Base-by-base conservation (phyloP, 2,113 vertebrate genomes). In the Paedocypris sp. region DNA sequence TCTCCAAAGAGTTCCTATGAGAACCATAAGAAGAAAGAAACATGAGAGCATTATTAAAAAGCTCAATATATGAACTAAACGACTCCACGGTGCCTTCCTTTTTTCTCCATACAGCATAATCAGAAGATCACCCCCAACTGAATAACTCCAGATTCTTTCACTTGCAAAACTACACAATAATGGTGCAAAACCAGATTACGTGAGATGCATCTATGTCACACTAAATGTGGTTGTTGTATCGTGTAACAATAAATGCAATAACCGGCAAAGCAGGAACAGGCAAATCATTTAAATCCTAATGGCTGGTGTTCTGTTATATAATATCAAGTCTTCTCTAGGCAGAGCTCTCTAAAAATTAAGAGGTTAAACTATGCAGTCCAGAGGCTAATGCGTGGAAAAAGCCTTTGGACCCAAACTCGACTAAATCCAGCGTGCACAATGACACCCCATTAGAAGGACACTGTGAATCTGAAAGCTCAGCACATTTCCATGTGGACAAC, bases 401-500 rank as follows among this genome's bases (percentile, higher is more conserved):
- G 77, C 72, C 51, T 53, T 41, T 60, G 33, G 53, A 69, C 66
- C 58, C 57, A 54, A 58, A 57, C 67, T 68, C 61, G 51, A 41
- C 36, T 38, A 53, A 77, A 73, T 77, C 73, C 70, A 73, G 70
- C 64, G 61, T 64, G 60, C 66, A 81, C 77, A 83, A 74, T 80
- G 79, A 74, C 76, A 80, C 76, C 59, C 63, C 70, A 73, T 79
- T 82, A 83, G 61, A 69, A 69, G 69, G 71, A 74, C 45, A 60
- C 66, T 41, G 43, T 68, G 18, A 45, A 76, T 74, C 71, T 47
- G 60, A 74, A 73, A 66, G 11, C 26, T 43, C 74, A 64, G 62
- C 67, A 82, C 71, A 85, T 83, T 79, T 85, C 80, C 82, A 77
- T 57, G 69, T 73, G 85, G 81, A 82, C 73, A 36, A 49, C 43